Evolutionary conservation across 2,888 invertebrate species (phyloP).

Genomic region (Drosophila borborema): DNA sequence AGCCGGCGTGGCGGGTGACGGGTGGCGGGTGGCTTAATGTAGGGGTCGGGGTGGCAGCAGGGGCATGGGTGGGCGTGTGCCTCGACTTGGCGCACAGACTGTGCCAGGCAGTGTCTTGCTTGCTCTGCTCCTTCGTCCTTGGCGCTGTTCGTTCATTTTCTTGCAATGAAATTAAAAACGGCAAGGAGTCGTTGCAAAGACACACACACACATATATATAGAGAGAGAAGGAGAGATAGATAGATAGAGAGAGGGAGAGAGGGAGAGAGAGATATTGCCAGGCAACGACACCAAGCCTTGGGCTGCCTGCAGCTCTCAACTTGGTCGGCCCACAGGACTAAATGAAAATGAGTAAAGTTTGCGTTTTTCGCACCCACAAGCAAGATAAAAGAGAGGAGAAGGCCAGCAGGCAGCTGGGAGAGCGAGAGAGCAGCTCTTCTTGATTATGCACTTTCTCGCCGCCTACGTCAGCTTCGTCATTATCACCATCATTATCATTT

Average conservation of each 20-base stretch:
- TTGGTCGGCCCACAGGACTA: conserved; percentile 50
- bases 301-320: conserved; percentile 38
- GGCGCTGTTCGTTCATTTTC: conserved; percentile 60
- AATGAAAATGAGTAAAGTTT: conserved; percentile 81
- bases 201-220: conserved; percentile 19
- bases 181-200: conserved; percentile 70
- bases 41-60: neutral
- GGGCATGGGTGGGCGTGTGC: conserved; percentile 19
- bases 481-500: conserved; percentile 32
- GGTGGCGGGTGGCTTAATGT: conserved; percentile 14
- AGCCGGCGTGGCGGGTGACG: conserved; percentile 28
- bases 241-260: conserved; percentile 4
- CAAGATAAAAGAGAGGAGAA: conserved; percentile 22
- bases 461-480: conserved; percentile 29
- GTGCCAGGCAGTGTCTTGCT: conserved; percentile 68
- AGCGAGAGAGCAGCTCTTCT: conserved; percentile 38
- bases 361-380: conserved; percentile 62
- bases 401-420: conserved; percentile 18
- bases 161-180: conserved; percentile 84
- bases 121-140: conserved; percentile 43
- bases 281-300: conserved; percentile 50
- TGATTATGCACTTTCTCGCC: conserved; percentile 76
- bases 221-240: neutral
- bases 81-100: conserved; percentile 70
- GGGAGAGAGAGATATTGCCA: conserved; percentile 15